Evolutionary conservation across 2,113 vertebrate species (phyloP).

Genomic region (Myanophis thanlyinensis): DNA sequence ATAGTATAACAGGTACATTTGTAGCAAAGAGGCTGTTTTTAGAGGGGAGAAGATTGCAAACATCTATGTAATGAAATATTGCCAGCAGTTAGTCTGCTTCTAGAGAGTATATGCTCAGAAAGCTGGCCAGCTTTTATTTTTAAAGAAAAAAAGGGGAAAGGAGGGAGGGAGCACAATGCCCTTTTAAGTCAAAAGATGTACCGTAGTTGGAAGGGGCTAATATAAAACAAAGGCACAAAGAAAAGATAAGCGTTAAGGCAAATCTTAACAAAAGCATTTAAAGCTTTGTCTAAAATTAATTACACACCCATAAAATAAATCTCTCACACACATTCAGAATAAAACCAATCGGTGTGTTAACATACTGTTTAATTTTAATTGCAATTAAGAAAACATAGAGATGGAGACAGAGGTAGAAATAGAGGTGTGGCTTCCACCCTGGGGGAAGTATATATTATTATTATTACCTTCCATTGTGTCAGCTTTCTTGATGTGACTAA

Average conservation of each 20-base stretch:
- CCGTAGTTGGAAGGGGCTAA: conserved; percentile 54
- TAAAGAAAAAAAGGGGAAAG: conserved; percentile 39
- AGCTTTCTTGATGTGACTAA: conserved; percentile 30
- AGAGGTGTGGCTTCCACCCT: not conserved
- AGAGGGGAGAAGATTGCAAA: conserved; percentile 31
- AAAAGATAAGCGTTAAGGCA: conserved; percentile 81
- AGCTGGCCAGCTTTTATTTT: conserved; percentile 50
- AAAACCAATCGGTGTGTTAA: conserved; percentile 48
- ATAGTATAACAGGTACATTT: conserved; percentile 5
- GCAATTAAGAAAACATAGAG: conserved; percentile 57
- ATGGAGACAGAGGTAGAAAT: not conserved
- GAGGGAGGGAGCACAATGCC: conserved; percentile 30
- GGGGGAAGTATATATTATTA: not conserved
- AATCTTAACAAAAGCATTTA: conserved; percentile 88
- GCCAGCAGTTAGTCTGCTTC: conserved; percentile 48
- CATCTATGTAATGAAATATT: conserved; percentile 19
- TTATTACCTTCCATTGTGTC: not conserved
- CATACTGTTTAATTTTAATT: conserved; percentile 64
- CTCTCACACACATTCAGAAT: conserved; percentile 65
- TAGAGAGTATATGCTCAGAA: conserved; percentile 55
- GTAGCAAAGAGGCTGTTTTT: not conserved
- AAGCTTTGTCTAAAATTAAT: conserved; percentile 78
- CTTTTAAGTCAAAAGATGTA: conserved; percentile 61
- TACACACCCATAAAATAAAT: conserved; percentile 80
- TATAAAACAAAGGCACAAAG: conserved; percentile 67